A percentile compares a stretch with the other conserved stretches of the same genome.
Evolutionary conservation across 2,888 invertebrate genomes (phyloP).

Genomic region (Pedicia rivosa): DNA sequence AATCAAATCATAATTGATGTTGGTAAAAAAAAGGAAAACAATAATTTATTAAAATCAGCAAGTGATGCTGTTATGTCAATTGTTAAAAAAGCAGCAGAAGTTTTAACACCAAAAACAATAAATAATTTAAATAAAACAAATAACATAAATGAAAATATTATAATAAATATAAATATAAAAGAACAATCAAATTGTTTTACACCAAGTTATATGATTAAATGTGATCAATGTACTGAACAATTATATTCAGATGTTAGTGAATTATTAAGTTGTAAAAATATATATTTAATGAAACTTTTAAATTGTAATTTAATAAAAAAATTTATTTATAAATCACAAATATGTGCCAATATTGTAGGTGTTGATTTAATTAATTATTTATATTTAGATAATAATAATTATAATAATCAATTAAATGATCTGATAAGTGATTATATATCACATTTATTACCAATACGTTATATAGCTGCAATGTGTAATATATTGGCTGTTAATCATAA

Average conservation of each 20-base stretch:
- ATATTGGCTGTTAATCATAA: conserved; percentile 22
- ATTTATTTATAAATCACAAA: conserved; percentile 41
- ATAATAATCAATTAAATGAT: too few species aligned
- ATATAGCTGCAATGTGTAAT: conserved; percentile 65
- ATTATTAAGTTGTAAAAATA: conserved; percentile 52
- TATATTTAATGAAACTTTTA: conserved; percentile 42
- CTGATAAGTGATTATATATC: conserved; percentile 43
- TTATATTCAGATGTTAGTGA: conserved; percentile 56
- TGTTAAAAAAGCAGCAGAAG: conserved; percentile 82
- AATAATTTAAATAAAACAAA: conserved; percentile 10
- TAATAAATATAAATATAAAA: conserved; percentile 29
- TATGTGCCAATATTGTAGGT: conserved; percentile 39
- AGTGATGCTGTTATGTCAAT: conserved; percentile 83
- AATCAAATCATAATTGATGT: too few species aligned
- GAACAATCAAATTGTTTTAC: conserved; percentile 58
- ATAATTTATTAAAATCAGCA: conserved; percentile 67
- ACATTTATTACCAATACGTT: conserved; percentile 46
- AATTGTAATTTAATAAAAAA: conserved; percentile 41
- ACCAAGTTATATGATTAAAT: conserved; percentile 56
- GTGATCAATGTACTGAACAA: conserved; percentile 56
- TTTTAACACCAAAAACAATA: conserved; percentile 23
- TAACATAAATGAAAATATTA: conserved; percentile 11
- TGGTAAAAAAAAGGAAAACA: conserved; percentile 30
- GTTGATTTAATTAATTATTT: conserved; percentile 37
- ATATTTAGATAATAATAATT: too few species aligned